Conservation (phyloP, 2,113 vertebrate genomes). For the Todiramphus saurophagus region DNA sequence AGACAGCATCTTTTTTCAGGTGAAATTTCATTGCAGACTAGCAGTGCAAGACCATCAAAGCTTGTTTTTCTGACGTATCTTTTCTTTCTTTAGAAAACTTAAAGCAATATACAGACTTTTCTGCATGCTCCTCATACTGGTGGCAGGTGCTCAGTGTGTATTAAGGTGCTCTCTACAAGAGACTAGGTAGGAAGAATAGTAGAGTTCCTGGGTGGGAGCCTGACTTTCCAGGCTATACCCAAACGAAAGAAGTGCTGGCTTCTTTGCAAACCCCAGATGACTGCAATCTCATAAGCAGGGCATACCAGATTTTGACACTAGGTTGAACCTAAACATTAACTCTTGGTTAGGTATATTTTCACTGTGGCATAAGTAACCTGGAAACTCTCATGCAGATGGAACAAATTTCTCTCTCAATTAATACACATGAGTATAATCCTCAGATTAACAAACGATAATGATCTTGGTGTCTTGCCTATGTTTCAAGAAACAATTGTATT, state of each 20-base stretch:
- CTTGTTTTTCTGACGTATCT: neutral
- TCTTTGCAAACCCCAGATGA: neutral
- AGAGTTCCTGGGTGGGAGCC: neutral
- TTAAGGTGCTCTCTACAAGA: neutral
- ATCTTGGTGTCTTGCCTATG: neutral
- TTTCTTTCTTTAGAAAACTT: neutral
- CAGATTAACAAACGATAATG: neutral
- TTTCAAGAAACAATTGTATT: neutral
- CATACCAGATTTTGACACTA: neutral
- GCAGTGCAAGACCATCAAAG: neutral
- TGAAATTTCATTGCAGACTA: slow-evolving; percentile 23
- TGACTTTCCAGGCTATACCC: neutral
- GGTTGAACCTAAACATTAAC: neutral
- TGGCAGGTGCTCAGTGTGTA: neutral
- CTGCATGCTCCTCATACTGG: neutral
- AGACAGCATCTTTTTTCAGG: slow-evolving; percentile 91
- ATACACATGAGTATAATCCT: neutral
- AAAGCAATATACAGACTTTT: neutral
- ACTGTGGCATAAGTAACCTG: neutral
- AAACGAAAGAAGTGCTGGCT: neutral
- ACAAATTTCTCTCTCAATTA: neutral
- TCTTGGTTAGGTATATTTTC: neutral
- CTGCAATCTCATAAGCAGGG: neutral
- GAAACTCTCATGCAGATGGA: neutral
- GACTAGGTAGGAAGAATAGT: neutral